phyloP scores from a whole-genome alignment of 2,113 vertebrate species.

The Jaculus jaculus region DNA sequence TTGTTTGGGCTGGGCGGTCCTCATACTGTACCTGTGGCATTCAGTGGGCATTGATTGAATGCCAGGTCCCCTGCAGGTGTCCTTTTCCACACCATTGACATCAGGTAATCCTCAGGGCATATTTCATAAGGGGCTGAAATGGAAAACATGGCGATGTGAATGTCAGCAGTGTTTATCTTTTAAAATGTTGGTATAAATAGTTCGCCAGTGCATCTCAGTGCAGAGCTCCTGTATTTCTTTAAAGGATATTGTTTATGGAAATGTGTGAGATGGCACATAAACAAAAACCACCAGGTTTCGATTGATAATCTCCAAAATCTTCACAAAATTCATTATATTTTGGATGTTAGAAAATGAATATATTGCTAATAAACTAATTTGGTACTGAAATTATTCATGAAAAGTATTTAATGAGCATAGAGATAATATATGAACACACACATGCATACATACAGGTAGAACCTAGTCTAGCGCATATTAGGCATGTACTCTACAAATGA shows the following conservation, averaged over 20 bases:
- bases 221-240: not conserved
- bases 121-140: constrained; percentile 97
- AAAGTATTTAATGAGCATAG: not conserved
- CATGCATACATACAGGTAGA: not conserved
- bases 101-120: constrained; percentile 97
- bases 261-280: not conserved
- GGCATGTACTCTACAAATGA: not conserved
- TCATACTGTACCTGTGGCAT: constrained; percentile 94
- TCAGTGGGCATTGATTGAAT: constrained; percentile 97
- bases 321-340: not conserved
- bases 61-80: constrained; percentile 97
- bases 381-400: constrained; percentile 21
- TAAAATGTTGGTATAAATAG: constrained; percentile 29
- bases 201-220: not conserved
- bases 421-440: not conserved
- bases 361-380: constrained; percentile 48
- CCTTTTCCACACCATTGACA: constrained; percentile 98
- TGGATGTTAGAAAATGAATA: not conserved
- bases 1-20: not conserved
- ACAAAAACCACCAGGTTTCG: not conserved
- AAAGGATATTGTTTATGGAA: constrained; percentile 28
- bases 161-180: constrained; percentile 10
- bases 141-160: constrained; percentile 75
- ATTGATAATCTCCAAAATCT: not conserved
- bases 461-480: not conserved